phyloP scores from a whole-genome alignment of 2,113 vertebrate species.

The Sylvia atricapilla region DNA sequence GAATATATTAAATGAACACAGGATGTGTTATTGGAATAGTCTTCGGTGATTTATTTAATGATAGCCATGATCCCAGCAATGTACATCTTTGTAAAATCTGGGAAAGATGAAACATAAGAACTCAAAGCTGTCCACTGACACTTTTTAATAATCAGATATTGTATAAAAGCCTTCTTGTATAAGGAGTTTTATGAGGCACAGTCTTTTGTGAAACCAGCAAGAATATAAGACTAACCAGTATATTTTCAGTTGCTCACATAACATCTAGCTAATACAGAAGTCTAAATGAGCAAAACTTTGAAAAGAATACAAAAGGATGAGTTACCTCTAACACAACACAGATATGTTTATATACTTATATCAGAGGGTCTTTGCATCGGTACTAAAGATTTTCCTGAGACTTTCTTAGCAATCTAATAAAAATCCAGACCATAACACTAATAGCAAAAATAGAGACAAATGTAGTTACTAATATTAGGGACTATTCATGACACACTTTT shows the following conservation, averaged over 20 bases:
- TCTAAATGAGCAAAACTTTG: background rate
- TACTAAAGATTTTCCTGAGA: background rate
- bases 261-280: background rate
- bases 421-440: background rate
- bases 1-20: background rate
- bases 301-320: background rate
- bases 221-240: background rate
- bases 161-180: background rate
- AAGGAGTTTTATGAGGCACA: background rate
- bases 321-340: background rate
- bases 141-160: background rate
- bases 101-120: background rate
- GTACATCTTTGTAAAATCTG: constrained; percentile 18
- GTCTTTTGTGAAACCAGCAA: background rate
- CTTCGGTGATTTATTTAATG: constrained; percentile 3
- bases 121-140: background rate
- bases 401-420: background rate
- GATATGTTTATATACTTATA: background rate
- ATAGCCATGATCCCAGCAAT: background rate
- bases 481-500: background rate
- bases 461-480: background rate
- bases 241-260: background rate
- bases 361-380: background rate
- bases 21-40: background rate
- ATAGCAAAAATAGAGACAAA: background rate